Conservation (phyloP, 2,888 invertebrate genomes). For the Teleogryllus oceanicus region DNA sequence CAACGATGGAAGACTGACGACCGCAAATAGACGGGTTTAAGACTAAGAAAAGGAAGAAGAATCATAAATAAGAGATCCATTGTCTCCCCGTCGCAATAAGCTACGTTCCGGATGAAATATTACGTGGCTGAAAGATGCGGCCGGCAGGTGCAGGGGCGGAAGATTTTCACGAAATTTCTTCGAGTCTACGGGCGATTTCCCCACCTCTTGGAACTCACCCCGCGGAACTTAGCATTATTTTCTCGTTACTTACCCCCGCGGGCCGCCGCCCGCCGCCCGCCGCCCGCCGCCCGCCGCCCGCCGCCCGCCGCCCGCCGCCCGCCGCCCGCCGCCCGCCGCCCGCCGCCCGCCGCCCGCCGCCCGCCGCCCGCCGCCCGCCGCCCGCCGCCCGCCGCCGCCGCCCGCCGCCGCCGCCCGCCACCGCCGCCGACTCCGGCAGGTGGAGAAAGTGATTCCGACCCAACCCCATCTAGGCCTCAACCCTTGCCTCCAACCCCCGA, state of each 20-base stretch:
- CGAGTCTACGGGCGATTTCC: neutral
- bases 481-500: neutral
- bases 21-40: neutral
- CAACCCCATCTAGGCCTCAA: neutral
- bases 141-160: neutral
- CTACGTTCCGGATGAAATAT: neutral
- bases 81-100: neutral
- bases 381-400: too few relatives aligned
- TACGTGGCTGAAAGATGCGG: neutral
- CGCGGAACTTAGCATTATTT: neutral
- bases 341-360: neutral
- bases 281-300: neutral
- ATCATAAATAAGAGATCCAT: slow-evolving; percentile 7
- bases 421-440: neutral
- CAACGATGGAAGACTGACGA: slow-evolving; percentile 3
- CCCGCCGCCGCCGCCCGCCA: too few relatives aligned
- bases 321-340: neutral
- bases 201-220: neutral
- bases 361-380: neutral
- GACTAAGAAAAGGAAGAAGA: slow-evolving; percentile 4
- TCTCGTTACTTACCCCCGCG: neutral
- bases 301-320: neutral
- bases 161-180: slow-evolving; percentile 7
- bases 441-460: neutral
- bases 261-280: too few relatives aligned